Evolutionary conservation across 2,888 invertebrate species (phyloP), one percentile per base, ranked within the genome.

Genomic region (Ormyrus labotus): DNA sequence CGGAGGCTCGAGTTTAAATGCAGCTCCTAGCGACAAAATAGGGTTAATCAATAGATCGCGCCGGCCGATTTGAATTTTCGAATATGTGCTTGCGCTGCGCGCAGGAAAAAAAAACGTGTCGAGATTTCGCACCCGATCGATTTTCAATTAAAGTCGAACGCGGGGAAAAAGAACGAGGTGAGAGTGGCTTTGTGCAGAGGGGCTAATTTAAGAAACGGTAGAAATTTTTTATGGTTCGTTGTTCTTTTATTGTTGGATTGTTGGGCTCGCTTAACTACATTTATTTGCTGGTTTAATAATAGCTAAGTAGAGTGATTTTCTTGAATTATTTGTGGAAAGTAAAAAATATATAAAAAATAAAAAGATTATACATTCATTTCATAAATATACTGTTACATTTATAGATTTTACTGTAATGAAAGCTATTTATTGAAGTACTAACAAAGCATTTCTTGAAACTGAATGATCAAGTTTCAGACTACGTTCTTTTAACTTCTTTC

Each of bases 61-160:
- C 48, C 34, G 11, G 1, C 13, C 19, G 34, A 51, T 34, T 57
- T 50, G 57, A 74, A 65, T 19, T 65, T 64, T 55, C 34, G 50
- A 48, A 65, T 74, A 34, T 53, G 53, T 64, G 63, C 9, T 57
- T 73, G 48, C 57, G 57, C 6, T 5, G 13, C 13, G 48, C 53
- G 5, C 51, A 72, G 50, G 7, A 50, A 61, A 48, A 51, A 19
- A 19, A 13, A 47, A 7, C n/a, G 57, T 63, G 63, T 61, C 63
- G 10, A 47, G 11, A 55, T 68, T 69, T 69, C 51, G 67, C 64
- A 51, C 64, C 57, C 50, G 11, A 48, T 78, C 63, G 72, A 72
- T 78, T 73, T 78, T 78, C 61, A 55, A 73, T 78, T 72, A 78
- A 78, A 78, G n/a, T 3, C 45, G 53, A 13, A 48, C 13, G 63